phyloP scores from a whole-genome alignment of 2,888 invertebrate species.

The Dynastes maya region DNA sequence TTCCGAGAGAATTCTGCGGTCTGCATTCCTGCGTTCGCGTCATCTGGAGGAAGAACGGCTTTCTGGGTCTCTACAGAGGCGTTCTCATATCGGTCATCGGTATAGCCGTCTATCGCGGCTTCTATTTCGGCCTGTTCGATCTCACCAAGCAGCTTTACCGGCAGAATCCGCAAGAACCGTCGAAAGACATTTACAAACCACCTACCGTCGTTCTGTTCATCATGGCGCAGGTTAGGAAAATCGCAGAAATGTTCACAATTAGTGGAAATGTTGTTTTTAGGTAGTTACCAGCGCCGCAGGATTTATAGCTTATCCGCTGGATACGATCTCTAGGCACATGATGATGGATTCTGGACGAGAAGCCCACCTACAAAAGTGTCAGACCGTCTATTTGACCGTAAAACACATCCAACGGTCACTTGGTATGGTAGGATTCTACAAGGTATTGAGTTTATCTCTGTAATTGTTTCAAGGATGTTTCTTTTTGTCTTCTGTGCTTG shows the following conservation, averaged over 20 bases:
- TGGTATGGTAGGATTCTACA: slow-evolving; percentile 54
- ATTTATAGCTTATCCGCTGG: slow-evolving; percentile 53
- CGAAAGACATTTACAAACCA: slow-evolving; percentile 26
- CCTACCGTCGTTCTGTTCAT: slow-evolving; percentile 47
- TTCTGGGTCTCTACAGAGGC: slow-evolving; percentile 54
- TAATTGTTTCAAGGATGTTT: neutral
- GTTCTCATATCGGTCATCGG: slow-evolving; percentile 50
- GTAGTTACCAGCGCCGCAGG: slow-evolving; percentile 48
- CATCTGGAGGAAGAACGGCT: slow-evolving; percentile 49
- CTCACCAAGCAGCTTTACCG: slow-evolving; percentile 46
- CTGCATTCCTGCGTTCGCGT: slow-evolving; percentile 51
- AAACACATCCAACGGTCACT: slow-evolving; percentile 45
- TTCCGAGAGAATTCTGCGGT: slow-evolving; percentile 55
- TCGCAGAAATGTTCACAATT: no score
- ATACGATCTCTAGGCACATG: slow-evolving; percentile 53
- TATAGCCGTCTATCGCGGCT: slow-evolving; percentile 52
- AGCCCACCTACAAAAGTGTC: slow-evolving; percentile 32
- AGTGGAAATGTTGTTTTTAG: neutral
- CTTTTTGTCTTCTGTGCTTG: neutral
- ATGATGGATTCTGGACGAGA: slow-evolving; percentile 54
- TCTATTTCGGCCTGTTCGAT: slow-evolving; percentile 56
- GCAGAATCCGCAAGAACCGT: neutral
- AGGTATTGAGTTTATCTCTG: slow-evolving; percentile 24
- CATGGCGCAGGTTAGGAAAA: slow-evolving; percentile 50
- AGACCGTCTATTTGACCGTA: slow-evolving; percentile 34